A percentile compares a stretch with the other conserved stretches of the same genome.
These are phyloP conservation scores for Lacerta bilineata DNA, from an alignment of 2,797 vertebrate genomes.

Conservation along the genomic window DNA sequence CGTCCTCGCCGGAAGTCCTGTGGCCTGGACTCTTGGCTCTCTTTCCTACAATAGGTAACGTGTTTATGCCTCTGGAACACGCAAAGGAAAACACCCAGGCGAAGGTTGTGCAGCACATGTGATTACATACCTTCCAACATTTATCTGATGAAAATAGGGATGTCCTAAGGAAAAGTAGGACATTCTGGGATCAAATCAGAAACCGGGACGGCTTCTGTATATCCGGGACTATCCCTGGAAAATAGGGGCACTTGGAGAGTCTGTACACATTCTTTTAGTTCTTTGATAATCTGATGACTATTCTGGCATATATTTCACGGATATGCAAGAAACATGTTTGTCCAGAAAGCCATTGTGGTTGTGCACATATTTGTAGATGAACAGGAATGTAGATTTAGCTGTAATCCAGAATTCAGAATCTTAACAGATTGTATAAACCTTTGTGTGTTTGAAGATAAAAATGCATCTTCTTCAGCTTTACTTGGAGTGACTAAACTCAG, in stretches of 20 bases:
- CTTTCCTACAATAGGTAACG: neutral
- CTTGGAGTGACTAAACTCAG: conserved; percentile 19
- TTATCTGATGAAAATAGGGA: too few relatives aligned
- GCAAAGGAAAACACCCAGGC: neutral
- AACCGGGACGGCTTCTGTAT: too few relatives aligned
- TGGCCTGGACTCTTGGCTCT: neutral
- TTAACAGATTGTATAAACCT: neutral
- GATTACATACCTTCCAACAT: neutral
- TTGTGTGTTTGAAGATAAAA: conserved; percentile 1
- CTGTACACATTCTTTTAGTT: neutral
- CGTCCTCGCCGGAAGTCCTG: too few relatives aligned
- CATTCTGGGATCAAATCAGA: too few relatives aligned
- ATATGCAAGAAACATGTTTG: conserved; percentile 13
- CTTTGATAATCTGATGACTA: conserved; percentile 12
- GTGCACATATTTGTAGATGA: neutral
- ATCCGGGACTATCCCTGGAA: too few relatives aligned
- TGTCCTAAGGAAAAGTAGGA: too few relatives aligned
- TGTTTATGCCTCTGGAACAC: neutral
- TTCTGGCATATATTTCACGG: neutral
- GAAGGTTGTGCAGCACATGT: neutral
- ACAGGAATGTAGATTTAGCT: conserved; percentile 18
- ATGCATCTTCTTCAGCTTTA: conserved; percentile 38
- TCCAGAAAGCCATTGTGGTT: conserved; percentile 5
- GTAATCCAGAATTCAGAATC: conserved; percentile 9
- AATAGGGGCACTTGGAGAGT: too few relatives aligned